Conservation (phyloP, 1,140 invertebrate genomes). For the Zaprionus nigranus region DNA sequence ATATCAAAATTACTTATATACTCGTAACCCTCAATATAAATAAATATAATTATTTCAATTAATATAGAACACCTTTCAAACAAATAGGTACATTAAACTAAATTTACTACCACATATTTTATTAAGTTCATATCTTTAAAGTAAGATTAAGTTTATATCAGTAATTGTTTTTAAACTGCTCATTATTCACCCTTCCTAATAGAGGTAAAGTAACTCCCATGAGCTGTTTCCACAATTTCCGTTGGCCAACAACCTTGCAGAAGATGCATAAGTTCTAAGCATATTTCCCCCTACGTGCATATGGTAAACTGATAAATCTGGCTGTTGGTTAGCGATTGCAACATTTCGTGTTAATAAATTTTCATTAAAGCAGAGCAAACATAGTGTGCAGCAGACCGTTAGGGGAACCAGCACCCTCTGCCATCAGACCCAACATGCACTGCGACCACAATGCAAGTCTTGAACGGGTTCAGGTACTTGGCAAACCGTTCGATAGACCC, state of each 20-base stretch:
- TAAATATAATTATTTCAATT: no score
- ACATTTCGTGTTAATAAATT: conserved; percentile 60
- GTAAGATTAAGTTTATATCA: no score
- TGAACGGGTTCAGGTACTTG: conserved; percentile 15
- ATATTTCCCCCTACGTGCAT: conserved; percentile 22
- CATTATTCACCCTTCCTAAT: not conserved
- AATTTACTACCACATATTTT: not conserved
- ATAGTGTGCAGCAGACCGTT: conserved; percentile 29
- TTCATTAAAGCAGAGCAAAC: conserved; percentile 56
- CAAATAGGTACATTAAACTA: not conserved
- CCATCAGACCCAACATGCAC: not conserved
- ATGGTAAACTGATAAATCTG: conserved; percentile 21
- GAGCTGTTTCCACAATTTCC: conserved; percentile 10
- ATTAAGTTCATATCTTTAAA: no score
- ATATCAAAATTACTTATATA: no score
- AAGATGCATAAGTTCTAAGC: conserved; percentile 15
- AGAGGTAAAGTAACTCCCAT: not conserved
- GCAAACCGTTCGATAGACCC: conserved; percentile 35
- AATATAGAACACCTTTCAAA: no score
- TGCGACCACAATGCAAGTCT: conserved; percentile 21
- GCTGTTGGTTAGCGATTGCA: conserved; percentile 25
- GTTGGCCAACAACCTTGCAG: not conserved
- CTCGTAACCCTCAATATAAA: no score
- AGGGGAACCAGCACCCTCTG: not conserved
- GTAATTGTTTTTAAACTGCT: no score